Base-by-base conservation (phyloP, 2,113 vertebrate species). In the Lophius piscatorius region DNA sequence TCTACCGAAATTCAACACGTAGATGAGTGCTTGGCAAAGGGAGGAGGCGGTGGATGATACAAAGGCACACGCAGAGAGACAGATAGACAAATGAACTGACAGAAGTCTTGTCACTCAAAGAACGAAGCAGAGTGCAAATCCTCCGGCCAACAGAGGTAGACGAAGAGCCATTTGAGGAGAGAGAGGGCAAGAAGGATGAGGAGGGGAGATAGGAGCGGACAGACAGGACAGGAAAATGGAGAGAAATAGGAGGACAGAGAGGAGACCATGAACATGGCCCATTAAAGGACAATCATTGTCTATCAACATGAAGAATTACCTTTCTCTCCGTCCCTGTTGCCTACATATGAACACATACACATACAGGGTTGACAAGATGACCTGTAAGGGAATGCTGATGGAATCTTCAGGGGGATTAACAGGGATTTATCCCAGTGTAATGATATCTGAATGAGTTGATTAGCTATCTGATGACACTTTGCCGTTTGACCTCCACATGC, bases 231-330 rank as follows among this genome's bases (percentile, higher is more conserved):
- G 34, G 62, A 58, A 56, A 81, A 56, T 7, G 9, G 69, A 49
- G 48, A 45, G 62, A 57, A 45, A 26, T 57, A 49, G 31, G 57
- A 79, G 67, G 80, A 73, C 50, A 6, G 41, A 69, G 63, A 72
- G 79, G 64, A 63, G 74, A 80, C 28, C 4, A 39, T 29, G 54
- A 79, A 70, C 39, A 59, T 80, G 76, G 81, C 74, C 75, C 44
- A 64, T 29, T 73, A 78, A 88, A 89, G 88, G 88, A 84, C 88
- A 88, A 87, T 89, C 86, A 85, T 81, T 82, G 85, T 83, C 87
- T 70, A 88, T 87, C 88, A 89, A 78, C 77, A 75, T 84, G 71
- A 87, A 83, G 81, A 83, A 89, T 86, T 80, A 81, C 82, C 80
- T 84, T 76, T 81, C 69, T 71, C 62, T 65, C n/a, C 41, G 55